Evolutionary conservation across 2,888 invertebrate genomes (phyloP).

Genomic region (Lasioglossum calceatum): DNA sequence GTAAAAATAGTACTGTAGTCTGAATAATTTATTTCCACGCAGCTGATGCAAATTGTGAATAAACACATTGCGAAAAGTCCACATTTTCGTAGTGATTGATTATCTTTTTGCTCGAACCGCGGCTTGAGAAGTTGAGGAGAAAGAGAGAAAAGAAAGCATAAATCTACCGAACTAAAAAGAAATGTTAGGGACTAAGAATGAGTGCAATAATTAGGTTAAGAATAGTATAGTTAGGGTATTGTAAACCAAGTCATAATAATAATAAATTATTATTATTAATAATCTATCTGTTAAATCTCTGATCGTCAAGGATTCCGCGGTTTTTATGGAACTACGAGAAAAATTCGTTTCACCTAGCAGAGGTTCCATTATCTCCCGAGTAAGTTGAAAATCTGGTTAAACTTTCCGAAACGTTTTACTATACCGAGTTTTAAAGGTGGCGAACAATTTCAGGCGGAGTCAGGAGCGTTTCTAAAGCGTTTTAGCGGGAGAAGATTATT

Average conservation of each 20-base stretch:
- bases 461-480: no score
- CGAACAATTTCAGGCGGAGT: not conserved
- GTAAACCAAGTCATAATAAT: no score
- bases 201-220: no score
- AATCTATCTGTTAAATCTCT: no score
- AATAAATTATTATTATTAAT: not conserved
- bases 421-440: not conserved
- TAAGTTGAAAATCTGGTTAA: not conserved
- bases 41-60: not conserved
- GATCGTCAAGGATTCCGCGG: not conserved
- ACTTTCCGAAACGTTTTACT: not conserved
- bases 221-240: no score
- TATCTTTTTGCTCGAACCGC: no score
- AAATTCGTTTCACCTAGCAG: not conserved
- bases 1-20: not conserved
- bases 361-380: not conserved
- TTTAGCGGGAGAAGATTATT: not conserved
- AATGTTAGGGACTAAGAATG: no score
- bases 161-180: no score
- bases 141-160: no score
- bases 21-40: no score
- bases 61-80: not conserved
- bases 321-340: not conserved
- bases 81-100: not conserved
- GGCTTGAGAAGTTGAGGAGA: no score